Conservation (phyloP, 2,113 vertebrate genomes). For the Poeciliopsis turrubarensis region DNA sequence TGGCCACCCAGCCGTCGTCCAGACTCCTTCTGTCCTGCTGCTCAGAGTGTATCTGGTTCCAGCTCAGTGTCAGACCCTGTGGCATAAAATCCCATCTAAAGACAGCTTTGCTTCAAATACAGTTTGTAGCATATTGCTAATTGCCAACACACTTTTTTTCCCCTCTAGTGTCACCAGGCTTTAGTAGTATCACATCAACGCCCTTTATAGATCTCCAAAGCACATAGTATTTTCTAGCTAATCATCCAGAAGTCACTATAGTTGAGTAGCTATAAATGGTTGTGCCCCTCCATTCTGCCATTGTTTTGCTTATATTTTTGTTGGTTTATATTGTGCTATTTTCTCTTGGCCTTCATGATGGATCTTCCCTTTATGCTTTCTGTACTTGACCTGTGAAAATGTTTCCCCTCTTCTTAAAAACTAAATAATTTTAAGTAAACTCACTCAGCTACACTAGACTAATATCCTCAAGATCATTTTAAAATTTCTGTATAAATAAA, state of each 20-base stretch:
- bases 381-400: conserved; percentile 32
- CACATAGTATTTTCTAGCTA: too few species aligned
- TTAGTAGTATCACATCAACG: not conserved
- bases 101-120: too few species aligned
- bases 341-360: not conserved
- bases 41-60: too few species aligned
- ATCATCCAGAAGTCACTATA: too few species aligned
- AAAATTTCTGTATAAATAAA: conserved; percentile 33
- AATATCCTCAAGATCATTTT: conserved; percentile 30
- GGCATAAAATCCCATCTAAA: too few species aligned
- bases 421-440: not conserved
- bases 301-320: conserved; percentile 19
- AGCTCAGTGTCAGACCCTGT: too few species aligned
- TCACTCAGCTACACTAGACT: conserved; percentile 11
- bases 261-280: too few species aligned
- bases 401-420: conserved; percentile 22
- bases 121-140: too few species aligned
- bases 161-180: not conserved
- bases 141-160: not conserved
- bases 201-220: too few species aligned
- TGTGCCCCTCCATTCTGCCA: conserved; percentile 12
- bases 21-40: too few species aligned
- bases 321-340: conserved; percentile 12
- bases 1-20: too few species aligned
- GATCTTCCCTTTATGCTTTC: not conserved